Base-by-base conservation (phyloP, 2,888 invertebrate genomes). In the Schizaphis graminum region DNA sequence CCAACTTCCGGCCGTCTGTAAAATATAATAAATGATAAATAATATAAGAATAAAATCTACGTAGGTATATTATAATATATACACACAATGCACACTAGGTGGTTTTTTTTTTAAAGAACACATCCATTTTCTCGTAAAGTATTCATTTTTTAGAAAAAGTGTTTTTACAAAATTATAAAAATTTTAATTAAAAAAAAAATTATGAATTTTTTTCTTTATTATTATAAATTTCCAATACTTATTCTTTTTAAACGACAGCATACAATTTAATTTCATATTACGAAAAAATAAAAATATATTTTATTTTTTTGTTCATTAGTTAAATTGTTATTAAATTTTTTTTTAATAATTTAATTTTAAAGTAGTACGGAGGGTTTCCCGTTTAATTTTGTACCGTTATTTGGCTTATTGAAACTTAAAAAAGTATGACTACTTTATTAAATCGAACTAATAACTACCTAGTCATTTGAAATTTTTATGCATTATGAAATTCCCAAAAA, bases 1-100 rank as follows among this genome's bases (percentile, higher is more conserved):
- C 96, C 95, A 96, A 96, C 95, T 96, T 95, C 47, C 96, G 95
- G 94, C 96, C 96, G 91, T 96, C 96, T 95, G 95, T 61, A 95
- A 84, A 8, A 26, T n/a, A 35, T 3, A 1, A 44, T 44, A 53
- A 89, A 35, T 2, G 41, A 44, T 44, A 44, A 44, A 44, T 2
- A 44, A 44, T 44, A 44, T 44, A 44, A 3, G 41, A 53, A 21
- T 28, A 28, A 8, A 35, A 1, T n/a, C 1, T 5, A 11, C 16
- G 4, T n/a, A 53, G 21, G 3, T n/a, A 4, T 3, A 16, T 11
- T 57, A 8, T 26, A 26, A 8, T 26, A 26, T 26, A 26, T 7
- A 57, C 2, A 57, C 8, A 57, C 16, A 26, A 35, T 21, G 1
- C 21, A 77, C 16, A 16, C 1, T 7, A n/a, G 16, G 67, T 16